These are phyloP conservation scores for Ptilodon capucinus DNA, from an alignment of 2,888 invertebrate species.

Conservation along the genomic window DNA sequence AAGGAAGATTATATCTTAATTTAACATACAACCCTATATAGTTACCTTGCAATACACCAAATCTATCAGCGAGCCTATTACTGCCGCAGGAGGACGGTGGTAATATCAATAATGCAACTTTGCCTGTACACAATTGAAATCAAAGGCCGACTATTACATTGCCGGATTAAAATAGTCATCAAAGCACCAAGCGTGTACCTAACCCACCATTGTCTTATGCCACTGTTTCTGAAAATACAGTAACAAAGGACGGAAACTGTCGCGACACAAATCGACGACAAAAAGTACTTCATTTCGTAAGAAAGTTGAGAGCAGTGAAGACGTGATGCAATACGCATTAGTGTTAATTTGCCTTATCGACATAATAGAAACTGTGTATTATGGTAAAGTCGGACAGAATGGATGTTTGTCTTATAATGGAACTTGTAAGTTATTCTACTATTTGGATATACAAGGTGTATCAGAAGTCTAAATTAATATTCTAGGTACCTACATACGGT, in stretches of 20 bases:
- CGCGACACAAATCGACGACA: background rate
- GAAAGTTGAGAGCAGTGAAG: conserved; percentile 4
- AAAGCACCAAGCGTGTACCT: background rate
- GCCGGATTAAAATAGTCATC: too few relatives aligned
- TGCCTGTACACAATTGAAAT: too few relatives aligned
- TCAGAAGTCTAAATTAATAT: too few relatives aligned
- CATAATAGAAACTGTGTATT: conserved; percentile 45
- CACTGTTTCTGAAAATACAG: background rate
- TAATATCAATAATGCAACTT: too few relatives aligned
- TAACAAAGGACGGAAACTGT: background rate
- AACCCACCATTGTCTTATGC: background rate
- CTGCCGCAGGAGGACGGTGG: too few relatives aligned
- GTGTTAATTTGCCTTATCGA: conserved; percentile 36
- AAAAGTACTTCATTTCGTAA: background rate
- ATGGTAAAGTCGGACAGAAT: conserved; percentile 48
- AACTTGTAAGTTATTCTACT: conserved; percentile 57
- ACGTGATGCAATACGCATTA: conserved; percentile 29
- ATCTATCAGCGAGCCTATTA: too few relatives aligned
- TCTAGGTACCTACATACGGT: too few relatives aligned
- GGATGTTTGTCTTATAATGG: conserved; percentile 60
- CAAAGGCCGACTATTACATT: too few relatives aligned
- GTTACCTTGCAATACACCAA: too few relatives aligned
- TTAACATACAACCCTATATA: too few relatives aligned
- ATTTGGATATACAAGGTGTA: too few relatives aligned
- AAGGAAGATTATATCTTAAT: too few relatives aligned